phyloP scores from a whole-genome alignment of 35 echinoderm and acorn worm genomes.

The Nesometra sesokonis region DNA sequence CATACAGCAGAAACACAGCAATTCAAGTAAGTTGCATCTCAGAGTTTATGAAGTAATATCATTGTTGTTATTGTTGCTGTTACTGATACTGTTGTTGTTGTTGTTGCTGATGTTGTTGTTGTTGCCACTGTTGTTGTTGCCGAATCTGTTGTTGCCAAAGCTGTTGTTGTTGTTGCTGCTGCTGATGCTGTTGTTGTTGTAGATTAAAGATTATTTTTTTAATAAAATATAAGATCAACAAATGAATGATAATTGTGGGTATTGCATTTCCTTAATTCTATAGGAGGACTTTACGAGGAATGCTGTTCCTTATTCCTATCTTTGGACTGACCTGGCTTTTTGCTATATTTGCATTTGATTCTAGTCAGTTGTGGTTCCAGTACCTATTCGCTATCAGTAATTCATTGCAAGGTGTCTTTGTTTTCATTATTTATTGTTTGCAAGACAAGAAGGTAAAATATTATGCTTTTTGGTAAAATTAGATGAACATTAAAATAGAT shows the following conservation, averaged over 20 bases:
- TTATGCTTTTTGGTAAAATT: background rate
- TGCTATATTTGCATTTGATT: conserved; percentile 5
- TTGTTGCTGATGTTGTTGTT: no score
- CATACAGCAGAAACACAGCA: background rate
- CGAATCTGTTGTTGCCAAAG: no score
- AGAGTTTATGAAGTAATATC: no score
- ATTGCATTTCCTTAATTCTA: no score
- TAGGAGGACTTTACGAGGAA: background rate
- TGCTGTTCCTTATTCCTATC: background rate
- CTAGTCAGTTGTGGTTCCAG: background rate
- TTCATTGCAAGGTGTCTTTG: conserved; percentile 1
- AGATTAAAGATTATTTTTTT: no score
- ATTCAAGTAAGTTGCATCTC: background rate
- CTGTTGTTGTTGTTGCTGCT: no score
- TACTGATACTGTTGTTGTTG: no score
- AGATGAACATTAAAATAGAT: background rate
- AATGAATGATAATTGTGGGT: no score
- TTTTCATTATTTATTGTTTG: background rate
- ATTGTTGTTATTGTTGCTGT: no score
- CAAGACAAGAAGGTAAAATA: background rate
- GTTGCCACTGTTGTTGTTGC: no score
- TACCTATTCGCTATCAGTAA: conserved; percentile 4
- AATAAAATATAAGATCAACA: no score
- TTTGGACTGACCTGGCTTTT: conserved; percentile 4
- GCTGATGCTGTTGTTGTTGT: no score